phyloP scores from a whole-genome alignment of 2,113 vertebrate genomes.

The Ptyas mucosa region DNA sequence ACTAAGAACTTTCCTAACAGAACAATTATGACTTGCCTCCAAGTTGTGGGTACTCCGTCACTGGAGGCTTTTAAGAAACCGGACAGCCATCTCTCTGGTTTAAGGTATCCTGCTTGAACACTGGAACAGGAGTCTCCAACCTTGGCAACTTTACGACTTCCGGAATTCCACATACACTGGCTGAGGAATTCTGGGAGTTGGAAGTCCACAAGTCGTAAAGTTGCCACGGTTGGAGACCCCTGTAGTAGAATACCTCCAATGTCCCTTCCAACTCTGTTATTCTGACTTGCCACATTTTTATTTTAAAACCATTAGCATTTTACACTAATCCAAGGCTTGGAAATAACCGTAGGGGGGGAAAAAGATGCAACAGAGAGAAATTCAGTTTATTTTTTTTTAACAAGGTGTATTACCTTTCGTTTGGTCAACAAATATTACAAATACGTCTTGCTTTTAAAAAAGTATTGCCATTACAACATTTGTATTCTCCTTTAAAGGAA shows the following conservation, averaged over 20 bases:
- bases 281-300: background rate
- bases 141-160: no score
- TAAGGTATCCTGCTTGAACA: background rate
- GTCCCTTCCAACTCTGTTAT: background rate
- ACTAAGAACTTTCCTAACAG: no score
- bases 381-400: conserved; percentile 74
- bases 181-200: no score
- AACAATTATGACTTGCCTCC: background rate
- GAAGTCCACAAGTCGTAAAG: no score
- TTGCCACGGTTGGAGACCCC: no score
- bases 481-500: conserved; percentile 46
- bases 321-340: background rate
- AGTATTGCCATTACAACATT: conserved; percentile 75
- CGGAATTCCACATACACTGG: no score
- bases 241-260: background rate
- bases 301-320: background rate
- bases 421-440: conserved; percentile 77
- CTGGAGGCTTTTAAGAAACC: background rate
- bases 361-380: conserved; percentile 59
- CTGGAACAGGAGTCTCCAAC: background rate
- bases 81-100: background rate
- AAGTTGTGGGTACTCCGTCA: background rate
- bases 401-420: conserved; percentile 63
- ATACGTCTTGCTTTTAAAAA: conserved; percentile 73
- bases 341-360: background rate